Percentiles rank a stretch among this genome's conserved stretches.
These are phyloP conservation scores for Plectropomus leopardus DNA, from an alignment of 2,113 vertebrate genomes.

Conservation along the genomic window DNA sequence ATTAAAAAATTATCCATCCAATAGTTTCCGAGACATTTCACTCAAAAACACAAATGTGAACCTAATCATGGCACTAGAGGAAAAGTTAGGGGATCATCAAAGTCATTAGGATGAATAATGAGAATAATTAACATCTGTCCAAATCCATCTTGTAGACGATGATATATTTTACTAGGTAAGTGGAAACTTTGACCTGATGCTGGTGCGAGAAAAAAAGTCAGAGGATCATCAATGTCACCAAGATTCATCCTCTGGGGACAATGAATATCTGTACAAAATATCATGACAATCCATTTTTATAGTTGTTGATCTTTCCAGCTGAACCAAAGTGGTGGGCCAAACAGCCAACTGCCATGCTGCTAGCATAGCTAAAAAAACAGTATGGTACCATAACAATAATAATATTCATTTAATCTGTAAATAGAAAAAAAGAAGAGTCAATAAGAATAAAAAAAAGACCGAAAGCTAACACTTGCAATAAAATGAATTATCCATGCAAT, in stretches of 20 bases:
- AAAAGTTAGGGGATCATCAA: neutral
- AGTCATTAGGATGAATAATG: no score
- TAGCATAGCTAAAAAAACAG: neutral
- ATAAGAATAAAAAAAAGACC: neutral
- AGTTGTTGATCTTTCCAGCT: neutral
- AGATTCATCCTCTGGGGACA: neutral
- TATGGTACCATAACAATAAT: constrained; percentile 1
- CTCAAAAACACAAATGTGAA: neutral
- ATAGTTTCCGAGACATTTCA: no score
- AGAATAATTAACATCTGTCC: neutral
- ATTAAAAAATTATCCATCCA: no score
- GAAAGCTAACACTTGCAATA: neutral
- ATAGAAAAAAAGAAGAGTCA: neutral
- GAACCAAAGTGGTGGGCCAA: neutral
- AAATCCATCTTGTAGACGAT: neutral
- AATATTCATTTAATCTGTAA: neutral
- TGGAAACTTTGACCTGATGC: neutral
- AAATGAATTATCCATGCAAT: constrained; percentile 14
- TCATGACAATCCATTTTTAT: neutral
- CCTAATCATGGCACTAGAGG: neutral
- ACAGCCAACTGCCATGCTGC: neutral
- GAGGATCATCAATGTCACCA: neutral
- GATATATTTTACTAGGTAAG: neutral
- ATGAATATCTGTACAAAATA: neutral
- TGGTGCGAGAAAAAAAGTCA: neutral